Base-by-base conservation (phyloP, 1,140 invertebrate genomes). In the Anadara kagoshimensis region DNA sequence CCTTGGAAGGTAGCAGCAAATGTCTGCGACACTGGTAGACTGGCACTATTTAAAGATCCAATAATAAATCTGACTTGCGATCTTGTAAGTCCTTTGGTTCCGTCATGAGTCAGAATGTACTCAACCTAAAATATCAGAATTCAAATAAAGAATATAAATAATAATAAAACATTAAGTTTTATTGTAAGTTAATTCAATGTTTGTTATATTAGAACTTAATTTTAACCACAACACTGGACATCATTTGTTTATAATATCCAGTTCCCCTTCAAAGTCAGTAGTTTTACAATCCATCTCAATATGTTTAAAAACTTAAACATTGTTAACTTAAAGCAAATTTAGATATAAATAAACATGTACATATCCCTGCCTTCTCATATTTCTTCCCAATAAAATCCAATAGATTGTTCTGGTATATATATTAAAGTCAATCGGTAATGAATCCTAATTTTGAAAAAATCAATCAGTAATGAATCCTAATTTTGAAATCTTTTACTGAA, bases 21-120 rank as follows among this genome's bases (percentile, higher is more conserved):
- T 1, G 73, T 71, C 78, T 86, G 85, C 11, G 69, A 69, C 16
- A 86, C 24, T 22, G 56, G 75, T 12, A 81, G 51, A 24, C 72
- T 69, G 11, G 44, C 16, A 22, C n/a, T 43, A 22, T 24, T 54
- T 8, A 86, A 53, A 53, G 69, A 51, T 22, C 53, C 59, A 22
- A 86, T 66, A 8, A 76, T 68, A 63, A 86, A 76, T 14, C 64
- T 71, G 1, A 80, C 83, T 58, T 59, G 71, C 3, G 78, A 78
- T 11, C 44, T 44, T 10, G 65, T 66, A 10, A 86, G 79, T 10
- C 82, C 83, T 36, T 63, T 69, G 0, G 76, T 80, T 5, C 78
- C 80, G 61, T 83, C 76, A 26, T 80, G 73, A 12, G 56, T 64
- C 14, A 86, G 67, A 11, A 62, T 56, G 75, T 86, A 86, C 45